Conservation (phyloP, 2,888 invertebrate species). For the Pristionchus maxplancki region DNA sequence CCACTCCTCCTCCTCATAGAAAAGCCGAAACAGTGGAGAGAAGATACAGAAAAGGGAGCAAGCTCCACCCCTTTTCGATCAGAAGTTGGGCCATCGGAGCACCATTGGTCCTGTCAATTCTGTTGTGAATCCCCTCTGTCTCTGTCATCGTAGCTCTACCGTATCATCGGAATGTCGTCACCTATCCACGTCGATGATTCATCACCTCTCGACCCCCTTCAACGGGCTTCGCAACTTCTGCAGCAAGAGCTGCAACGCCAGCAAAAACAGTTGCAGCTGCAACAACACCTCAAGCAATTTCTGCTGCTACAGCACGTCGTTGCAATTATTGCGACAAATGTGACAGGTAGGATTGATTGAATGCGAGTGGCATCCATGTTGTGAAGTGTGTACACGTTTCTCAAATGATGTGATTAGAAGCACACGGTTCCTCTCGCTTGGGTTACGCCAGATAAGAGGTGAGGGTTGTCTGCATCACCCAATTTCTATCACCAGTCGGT, state of each 20-base stretch:
- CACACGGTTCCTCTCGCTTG: neutral
- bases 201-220: neutral
- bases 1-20: neutral
- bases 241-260: neutral
- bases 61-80: slow-evolving; percentile 30
- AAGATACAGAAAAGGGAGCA: neutral
- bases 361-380: neutral
- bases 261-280: neutral
- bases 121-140: too few relatives aligned
- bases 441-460: slow-evolving; percentile 38
- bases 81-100: slow-evolving; percentile 16
- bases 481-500: slow-evolving; percentile 14
- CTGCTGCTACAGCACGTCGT: neutral
- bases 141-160: too few relatives aligned
- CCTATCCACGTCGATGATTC: too few relatives aligned
- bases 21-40: neutral
- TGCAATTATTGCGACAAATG: neutral
- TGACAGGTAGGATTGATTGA: neutral
- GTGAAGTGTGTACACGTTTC: neutral
- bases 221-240: neutral
- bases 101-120: neutral
- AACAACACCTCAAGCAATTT: neutral
- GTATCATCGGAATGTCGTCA: too few relatives aligned
- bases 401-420: slow-evolving; percentile 38
- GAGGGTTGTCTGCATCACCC: neutral